Conservation (phyloP, 2,888 invertebrate species). For the Orchesella flavescens region DNA sequence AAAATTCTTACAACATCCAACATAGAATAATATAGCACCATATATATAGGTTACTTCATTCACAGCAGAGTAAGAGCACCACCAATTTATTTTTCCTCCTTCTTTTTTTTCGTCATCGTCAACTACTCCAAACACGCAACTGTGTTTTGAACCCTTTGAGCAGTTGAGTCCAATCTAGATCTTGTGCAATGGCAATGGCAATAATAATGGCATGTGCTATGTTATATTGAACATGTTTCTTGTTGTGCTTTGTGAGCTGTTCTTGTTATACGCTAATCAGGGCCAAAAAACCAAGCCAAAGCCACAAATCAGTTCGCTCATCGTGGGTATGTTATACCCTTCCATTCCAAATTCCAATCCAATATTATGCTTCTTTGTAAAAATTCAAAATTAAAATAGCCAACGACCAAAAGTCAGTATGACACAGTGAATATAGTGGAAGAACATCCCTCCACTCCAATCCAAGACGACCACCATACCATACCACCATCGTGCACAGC, state of each 20-base stretch:
- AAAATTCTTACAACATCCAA: neutral
- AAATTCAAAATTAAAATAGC: neutral
- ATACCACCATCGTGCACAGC: slow-evolving; percentile 26
- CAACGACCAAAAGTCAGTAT: slow-evolving; percentile 15
- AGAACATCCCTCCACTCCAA: slow-evolving; percentile 13
- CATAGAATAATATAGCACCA: neutral
- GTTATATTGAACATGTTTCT: neutral
- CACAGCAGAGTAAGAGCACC: neutral
- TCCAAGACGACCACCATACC: slow-evolving; percentile 7
- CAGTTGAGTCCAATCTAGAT: slow-evolving; percentile 45
- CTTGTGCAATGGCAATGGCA: slow-evolving; percentile 33
- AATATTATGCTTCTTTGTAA: neutral
- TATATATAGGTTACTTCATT: no score
- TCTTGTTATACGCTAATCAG: slow-evolving; percentile 26
- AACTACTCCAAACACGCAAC: neutral
- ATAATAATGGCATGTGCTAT: slow-evolving; percentile 2
- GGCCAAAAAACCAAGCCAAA: slow-evolving; percentile 7
- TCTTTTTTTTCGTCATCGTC: slow-evolving; percentile 16
- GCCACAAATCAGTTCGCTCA: no score
- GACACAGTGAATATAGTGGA: neutral
- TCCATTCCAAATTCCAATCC: no score
- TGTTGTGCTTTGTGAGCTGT: neutral
- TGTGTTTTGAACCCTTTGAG: slow-evolving; percentile 41
- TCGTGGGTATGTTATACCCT: no score
- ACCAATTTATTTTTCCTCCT: slow-evolving; percentile 31